Evolutionary conservation across 2,888 invertebrate species (phyloP), one percentile per base, ranked within the genome.

Genomic region (Zeuzera pyrina): DNA sequence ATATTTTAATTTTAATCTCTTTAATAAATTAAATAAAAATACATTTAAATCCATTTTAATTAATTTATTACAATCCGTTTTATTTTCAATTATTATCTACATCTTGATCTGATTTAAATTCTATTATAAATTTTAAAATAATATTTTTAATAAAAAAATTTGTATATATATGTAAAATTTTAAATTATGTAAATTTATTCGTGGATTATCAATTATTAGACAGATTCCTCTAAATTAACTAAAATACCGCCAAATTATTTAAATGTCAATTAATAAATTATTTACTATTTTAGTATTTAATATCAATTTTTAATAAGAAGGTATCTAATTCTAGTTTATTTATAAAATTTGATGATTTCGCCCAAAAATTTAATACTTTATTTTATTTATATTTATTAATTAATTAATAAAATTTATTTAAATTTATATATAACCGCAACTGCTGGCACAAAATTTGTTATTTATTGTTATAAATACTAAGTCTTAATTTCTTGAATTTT

Each of bases 21-120:
- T 71, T 73, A 81, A 53, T 59, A 62, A 78, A 71, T 37, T 74
- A 59, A 68, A 66, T 56, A 69, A 84, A 78, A 85, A 88, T 88
- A 88, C 86, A 84, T 73, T 86, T 85, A 88, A 89, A 88, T 88
- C 88, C 88, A 85, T 62, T 56, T 88, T 88, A 85, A 77, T 70
- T 67, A 67, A 62, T 76, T 86, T 85, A 89, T 84, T 87, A 88
- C 89, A 88, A 89, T 85, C 84, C 88, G 89, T 86, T 79, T 68
- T 74, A 74, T 72, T 76, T 87, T 86, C 85, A 83, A 79, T 60
- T 77, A 88, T 88, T 74, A 83, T 83, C 87, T 89, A 83, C 86
- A 89, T 86, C 88, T 88, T 88, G 88, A 89, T 87, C 85, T 89
- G 88, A 88, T 79, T 85, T 87, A n/a, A 85, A 79, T 65, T 84